Base-by-base conservation (phyloP, 2,113 vertebrate species). In the Vicugna pacos region DNA sequence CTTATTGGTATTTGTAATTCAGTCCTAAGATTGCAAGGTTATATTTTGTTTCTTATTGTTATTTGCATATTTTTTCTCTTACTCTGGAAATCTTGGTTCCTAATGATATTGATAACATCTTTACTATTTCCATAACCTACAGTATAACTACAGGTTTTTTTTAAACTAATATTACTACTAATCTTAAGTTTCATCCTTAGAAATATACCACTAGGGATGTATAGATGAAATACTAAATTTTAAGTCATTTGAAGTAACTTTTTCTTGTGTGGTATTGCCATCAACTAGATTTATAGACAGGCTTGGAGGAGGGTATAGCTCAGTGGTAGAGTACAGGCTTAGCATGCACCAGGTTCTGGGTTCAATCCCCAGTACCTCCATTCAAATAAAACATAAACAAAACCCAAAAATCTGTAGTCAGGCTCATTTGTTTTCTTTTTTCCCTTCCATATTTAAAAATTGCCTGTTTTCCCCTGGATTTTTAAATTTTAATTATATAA, bases 1-100 rank as follows among this genome's bases (percentile, higher is more conserved):
- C 19, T 81, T 42, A 46, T 1, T 85, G 32, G 2, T 83, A 48
- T 83, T 89, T 56, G 16, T 80, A 62, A 72, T 88, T 70, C 16
- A 65, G 62, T 42, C 20, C 4, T 42, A 50, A 92, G 46, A 60
- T 82, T 82, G 22, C 30, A 91, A 69, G 20, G 13, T 69, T 80
- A 60, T 35, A 1, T 93, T 94, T 79, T 67, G 30, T 38, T 38
- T 56, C 46, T 92, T 86, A 79, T 81, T 92, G 32, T 67, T 72
- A 92, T 75, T 56, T 75, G 12, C 38, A 58, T 73, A 38, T 65
- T 85, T 91, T 95, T 88, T 75, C 38, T 77, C n/a, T 73, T 73
- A 38, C n/a, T 87, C 20, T 58, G 13, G 82, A 92, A 65, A 48
- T 32, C 67, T 92, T 60, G 58, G 56, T 65, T 86, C 9, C 35